Base-by-base conservation (phyloP, 1,140 invertebrate species). In the Stegodyphus mimosarum region DNA sequence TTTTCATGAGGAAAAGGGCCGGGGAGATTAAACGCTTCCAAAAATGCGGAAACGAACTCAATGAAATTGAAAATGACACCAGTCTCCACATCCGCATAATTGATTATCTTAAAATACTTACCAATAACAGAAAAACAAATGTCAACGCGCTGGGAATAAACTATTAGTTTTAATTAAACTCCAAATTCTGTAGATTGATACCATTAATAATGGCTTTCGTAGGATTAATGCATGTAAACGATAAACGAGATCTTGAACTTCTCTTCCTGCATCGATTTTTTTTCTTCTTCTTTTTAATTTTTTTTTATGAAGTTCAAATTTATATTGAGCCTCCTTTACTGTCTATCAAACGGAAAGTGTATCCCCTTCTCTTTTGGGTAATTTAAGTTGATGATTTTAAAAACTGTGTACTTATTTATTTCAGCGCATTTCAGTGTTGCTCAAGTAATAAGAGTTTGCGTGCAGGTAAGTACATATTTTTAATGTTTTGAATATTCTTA, bases 131-230 rank as follows among this genome's bases (percentile, higher is more conserved):
- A 67, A 67, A 67, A 67, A 67, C 64, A 67, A 60, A 67, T 18
- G 13, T 17, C 17, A n/a, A 67, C 9, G 7, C n/a, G 64, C 64
- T 7, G 64, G n/a, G n/a, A n/a, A 67, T 67, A 67, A 67, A 18
- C 64, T 67, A 67, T 67, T 67, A 67, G 64, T 67, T 15, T 67
- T 18, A 67, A 67, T 67, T 67, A 67, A 67, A 67, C n/a, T 17
- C 7, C 13, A n/a, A 67, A 18, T 17, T n/a, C n/a, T 15, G 13
- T 67, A 67, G 17, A 67, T 67, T 18, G 64, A 67, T 67, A 10
- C 55, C 9, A 60, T 60, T 60, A 60, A 60, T 9, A 60, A 15
- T 15, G 9, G 9, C 9, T 60, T 10, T 60, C 15, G 15, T 60
- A 60, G 55, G 15, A 60, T 15, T 10, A 60, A 60, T 60, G 9